Evolutionary conservation across 2,113 vertebrate genomes (phyloP).

Genomic region (Sterrhoptilus dennistouni): DNA sequence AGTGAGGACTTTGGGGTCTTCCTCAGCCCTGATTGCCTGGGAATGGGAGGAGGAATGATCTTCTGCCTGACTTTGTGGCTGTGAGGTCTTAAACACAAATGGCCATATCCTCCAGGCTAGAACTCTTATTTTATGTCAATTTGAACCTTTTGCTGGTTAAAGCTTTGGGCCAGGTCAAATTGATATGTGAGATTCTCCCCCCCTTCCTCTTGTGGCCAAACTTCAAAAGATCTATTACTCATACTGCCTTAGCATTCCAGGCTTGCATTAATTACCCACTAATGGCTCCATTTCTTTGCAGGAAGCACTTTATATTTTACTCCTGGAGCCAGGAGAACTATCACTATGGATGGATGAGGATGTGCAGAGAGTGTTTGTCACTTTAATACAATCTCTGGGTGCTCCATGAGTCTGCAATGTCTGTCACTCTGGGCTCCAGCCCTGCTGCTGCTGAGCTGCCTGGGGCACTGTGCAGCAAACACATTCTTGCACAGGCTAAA

Average conservation of each 20-base stretch:
- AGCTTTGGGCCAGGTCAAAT: neutral
- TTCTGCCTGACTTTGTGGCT: neutral
- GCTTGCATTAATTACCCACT: constrained; percentile 33
- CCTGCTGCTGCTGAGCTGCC: neutral
- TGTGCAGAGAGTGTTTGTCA: neutral
- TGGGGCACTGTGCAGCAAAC: constrained; percentile 3
- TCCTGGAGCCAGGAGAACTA: neutral
- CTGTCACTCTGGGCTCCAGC: neutral
- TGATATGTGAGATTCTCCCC: neutral
- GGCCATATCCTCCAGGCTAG: neutral
- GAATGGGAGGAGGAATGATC: neutral
- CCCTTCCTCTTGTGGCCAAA: neutral
- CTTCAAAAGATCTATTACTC: constrained; percentile 16
- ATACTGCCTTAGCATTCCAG: neutral
- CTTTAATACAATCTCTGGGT: neutral
- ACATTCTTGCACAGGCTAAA: constrained; percentile 13
- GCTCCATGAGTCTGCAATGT: neutral
- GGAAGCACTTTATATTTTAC: constrained; percentile 10
- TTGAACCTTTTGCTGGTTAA: neutral
- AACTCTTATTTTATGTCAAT: neutral
- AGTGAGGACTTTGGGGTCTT: neutral
- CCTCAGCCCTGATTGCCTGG: neutral
- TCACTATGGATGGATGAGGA: neutral
- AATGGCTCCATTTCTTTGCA: constrained; percentile 10
- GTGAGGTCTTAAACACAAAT: neutral